Base-by-base conservation (phyloP, 35 echinoderm and acorn worm genomes). In the Chiridota heheva region DNA sequence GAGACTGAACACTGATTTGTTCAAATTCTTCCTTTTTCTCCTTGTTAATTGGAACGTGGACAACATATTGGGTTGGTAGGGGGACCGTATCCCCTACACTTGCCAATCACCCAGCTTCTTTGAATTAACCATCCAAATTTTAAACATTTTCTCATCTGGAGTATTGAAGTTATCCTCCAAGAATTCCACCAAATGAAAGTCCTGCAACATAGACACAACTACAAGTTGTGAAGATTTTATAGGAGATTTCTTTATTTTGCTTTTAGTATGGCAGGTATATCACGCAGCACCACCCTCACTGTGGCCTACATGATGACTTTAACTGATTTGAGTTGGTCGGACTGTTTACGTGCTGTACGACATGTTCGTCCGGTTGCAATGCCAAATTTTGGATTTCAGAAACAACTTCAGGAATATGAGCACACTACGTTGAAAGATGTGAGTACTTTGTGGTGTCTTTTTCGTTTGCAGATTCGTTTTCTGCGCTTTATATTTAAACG, bases 381-480 rank as follows among this genome's bases (percentile, higher is more conserved):
- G 29, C 93, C 93, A 34, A 97, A 97, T 73, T 97, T 87, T 91
- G 93, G 93, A 7, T 97, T 97, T 60, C 93, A 97, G 84, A 91
- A 81, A 57, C 93, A 97, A 38, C 64, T 97, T 26, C 93, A 97
- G 61, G 79, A 87, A 48, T 97, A 79, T 80, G 83, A 97, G 56
- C 78, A 97, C 38, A 87, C 93, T 15, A 80, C 44, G 16, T 57
- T 97, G 40, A 65, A 39, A 36, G 55, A 82, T 78, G 93, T 97
- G 41, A 68, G 63, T 53, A 80, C 36, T 22, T n/a, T 1, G 62
- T 66, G 16, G 17, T 22, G 15, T 66, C 33, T 12, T 25, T 66
- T n/a, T 31, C n/a, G 62, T 66, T 22, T 22, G 30, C 20, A 15
- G 15, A 13, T 1, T 17, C 62, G 15, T 66, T 12, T 31, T 22